Conservation (phyloP, 1,140 invertebrate genomes). For the Aphelenchoides besseyi region DNA sequence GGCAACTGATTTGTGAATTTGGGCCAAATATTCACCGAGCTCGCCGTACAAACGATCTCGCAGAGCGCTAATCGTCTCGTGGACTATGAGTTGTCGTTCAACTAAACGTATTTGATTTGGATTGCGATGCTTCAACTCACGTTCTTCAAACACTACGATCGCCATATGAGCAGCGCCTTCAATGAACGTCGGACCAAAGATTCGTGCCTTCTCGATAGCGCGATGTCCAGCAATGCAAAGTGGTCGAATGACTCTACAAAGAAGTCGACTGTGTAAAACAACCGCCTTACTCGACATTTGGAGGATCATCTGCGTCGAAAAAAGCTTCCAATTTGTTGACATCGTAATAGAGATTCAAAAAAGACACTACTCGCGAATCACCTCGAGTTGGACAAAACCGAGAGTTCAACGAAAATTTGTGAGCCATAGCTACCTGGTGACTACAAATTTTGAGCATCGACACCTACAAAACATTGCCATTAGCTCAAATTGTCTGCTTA, state of each 20-base stretch:
- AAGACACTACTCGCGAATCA: not conserved
- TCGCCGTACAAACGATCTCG: slow-evolving; percentile 10
- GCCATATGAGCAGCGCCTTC: not conserved
- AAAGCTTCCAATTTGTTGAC: not conserved
- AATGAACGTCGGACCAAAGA: not conserved
- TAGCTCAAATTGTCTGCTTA: not conserved
- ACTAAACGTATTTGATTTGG: not conserved
- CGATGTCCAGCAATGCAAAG: not conserved
- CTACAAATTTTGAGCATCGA: not conserved
- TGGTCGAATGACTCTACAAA: slow-evolving; percentile 1
- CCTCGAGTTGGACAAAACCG: not conserved
- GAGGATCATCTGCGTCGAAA: not conserved
- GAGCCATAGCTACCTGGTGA: not conserved
- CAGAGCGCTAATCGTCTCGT: not conserved
- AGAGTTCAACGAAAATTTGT: slow-evolving; percentile 2
- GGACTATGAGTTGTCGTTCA: not conserved
- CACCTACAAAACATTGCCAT: not conserved
- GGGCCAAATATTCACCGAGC: not conserved
- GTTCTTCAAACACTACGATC: not conserved
- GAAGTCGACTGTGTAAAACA: not conserved
- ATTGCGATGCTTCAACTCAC: not conserved
- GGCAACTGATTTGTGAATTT: not conserved
- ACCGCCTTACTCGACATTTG: not conserved
- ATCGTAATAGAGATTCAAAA: not conserved
- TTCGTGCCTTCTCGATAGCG: not conserved